Evolutionary conservation across 1,140 invertebrate genomes (phyloP), one percentile per base, ranked within the genome.

Genomic region (Atta cephalotes): DNA sequence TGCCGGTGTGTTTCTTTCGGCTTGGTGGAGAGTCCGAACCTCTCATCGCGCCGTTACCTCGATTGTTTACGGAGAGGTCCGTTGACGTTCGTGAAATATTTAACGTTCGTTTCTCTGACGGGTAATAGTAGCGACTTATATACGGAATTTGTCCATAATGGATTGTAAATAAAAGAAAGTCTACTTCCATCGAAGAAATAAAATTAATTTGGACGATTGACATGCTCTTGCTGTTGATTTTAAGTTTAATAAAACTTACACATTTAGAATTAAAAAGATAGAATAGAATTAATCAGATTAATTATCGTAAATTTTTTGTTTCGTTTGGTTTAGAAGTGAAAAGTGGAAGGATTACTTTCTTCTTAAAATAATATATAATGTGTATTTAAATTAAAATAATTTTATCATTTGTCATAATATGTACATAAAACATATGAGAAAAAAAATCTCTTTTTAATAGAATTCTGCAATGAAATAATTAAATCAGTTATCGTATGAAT

Each of bases 1-100:
- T 63, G 70, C 56, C 70, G 70, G 25, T 84, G 56, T 76, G 70
- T 84, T 74, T 84, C 80, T 76, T 84, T 76, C 80, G 70, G 70
- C 25, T 82, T 25, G 25, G 25, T 18, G 18, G 49, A 81, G 16
- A 70, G n/a, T 18, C 18, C 21, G 78, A 25, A 7, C 58, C 68
- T 74, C 28, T 71, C 56, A n/a, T n/a, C 70, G 66, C 70, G 14
- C 4, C 14, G 80, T 39, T 74, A 62, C 14, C 39, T 49, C 70
- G 7, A 74, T 35, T 84, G 63, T 84, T 84, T 84, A 35, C 56
- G n/a, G 65, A 74, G 39, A 74, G 68, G 18, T 84, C 56, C 45
- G 45, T 76, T 45, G 78, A 39, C 65, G 14, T 28, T 82, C 68
- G 56, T 84, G 80, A 84, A 84, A 84, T 21, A 84, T 84, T 84